A percentile compares a stretch with the other conserved stretches of the same genome.
These are phyloP conservation scores for Drosophila yooni DNA, from an alignment of 2,888 invertebrate genomes.

Conservation along the genomic window DNA sequence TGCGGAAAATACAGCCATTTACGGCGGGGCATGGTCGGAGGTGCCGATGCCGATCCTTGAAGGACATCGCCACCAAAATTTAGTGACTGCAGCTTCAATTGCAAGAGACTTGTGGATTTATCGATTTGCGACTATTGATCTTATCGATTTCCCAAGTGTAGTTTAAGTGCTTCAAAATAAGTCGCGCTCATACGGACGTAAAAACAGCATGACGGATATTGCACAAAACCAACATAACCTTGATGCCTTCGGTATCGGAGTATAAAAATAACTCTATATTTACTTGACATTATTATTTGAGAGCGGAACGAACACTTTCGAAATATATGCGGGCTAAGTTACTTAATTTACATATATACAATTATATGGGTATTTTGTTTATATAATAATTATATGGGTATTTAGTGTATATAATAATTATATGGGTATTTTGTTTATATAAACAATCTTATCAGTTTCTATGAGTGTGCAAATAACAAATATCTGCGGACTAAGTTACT, in stretches of 20 bases:
- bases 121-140: neutral
- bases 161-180: too few relatives aligned
- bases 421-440: constrained; percentile 5
- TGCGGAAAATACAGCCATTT: neutral
- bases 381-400: neutral
- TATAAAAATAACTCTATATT: neutral
- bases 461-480: neutral
- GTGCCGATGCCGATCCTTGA: neutral
- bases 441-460: neutral
- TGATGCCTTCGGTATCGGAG: neutral
- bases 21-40: neutral
- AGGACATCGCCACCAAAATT: neutral
- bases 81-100: neutral
- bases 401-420: neutral
- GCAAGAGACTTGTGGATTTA: neutral
- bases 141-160: neutral
- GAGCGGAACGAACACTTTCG: neutral
- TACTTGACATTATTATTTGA: neutral
- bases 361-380: constrained; percentile 4
- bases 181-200: too few relatives aligned
- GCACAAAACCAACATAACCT: neutral
- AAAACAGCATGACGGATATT: neutral
- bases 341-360: too few relatives aligned
- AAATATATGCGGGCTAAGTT: neutral
- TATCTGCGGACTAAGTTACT: too few relatives aligned